Evolutionary conservation across 1,140 invertebrate species (phyloP).

Genomic region (Phthorimaea operculella): DNA sequence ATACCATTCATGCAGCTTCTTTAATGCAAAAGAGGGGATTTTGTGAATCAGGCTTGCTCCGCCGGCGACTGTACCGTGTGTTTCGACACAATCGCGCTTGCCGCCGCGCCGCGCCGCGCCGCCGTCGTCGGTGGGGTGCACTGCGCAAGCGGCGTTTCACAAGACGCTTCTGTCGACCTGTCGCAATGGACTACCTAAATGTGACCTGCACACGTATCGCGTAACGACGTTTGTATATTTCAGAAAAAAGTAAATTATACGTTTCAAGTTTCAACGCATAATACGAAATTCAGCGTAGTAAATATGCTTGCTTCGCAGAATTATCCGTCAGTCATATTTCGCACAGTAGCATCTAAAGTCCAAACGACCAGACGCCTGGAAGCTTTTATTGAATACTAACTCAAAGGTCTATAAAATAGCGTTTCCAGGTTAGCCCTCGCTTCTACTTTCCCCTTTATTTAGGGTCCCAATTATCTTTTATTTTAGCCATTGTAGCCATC

Average conservation of each 20-base stretch:
- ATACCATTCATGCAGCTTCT: background rate
- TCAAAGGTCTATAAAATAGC: too few relatives aligned
- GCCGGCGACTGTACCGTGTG: conserved; percentile 43
- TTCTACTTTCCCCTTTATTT: too few relatives aligned
- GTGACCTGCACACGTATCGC: conserved; percentile 64
- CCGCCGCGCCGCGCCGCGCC: background rate
- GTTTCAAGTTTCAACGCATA: too few relatives aligned
- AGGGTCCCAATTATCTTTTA: too few relatives aligned
- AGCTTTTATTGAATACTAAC: too few relatives aligned
- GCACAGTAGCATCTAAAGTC: background rate
- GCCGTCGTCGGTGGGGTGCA: conserved; percentile 48
- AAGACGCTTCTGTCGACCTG: conserved; percentile 62
- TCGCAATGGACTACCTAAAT: conserved; percentile 65
- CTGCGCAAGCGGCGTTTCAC: conserved; percentile 63
- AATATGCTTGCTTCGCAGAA: too few relatives aligned
- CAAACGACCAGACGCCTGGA: too few relatives aligned
- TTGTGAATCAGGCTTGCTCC: conserved; percentile 35
- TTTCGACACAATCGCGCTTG: conserved; percentile 50
- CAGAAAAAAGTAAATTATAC: too few relatives aligned
- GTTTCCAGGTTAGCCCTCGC: too few relatives aligned
- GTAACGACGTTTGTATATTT: conserved; percentile 17
- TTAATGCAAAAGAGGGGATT: background rate
- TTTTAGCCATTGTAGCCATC: too few relatives aligned
- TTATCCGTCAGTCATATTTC: background rate
- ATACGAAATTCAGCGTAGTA: too few relatives aligned